Base-by-base conservation (phyloP, 92 coral and sea anemone genomes). In the Blastomussa wellsi region DNA sequence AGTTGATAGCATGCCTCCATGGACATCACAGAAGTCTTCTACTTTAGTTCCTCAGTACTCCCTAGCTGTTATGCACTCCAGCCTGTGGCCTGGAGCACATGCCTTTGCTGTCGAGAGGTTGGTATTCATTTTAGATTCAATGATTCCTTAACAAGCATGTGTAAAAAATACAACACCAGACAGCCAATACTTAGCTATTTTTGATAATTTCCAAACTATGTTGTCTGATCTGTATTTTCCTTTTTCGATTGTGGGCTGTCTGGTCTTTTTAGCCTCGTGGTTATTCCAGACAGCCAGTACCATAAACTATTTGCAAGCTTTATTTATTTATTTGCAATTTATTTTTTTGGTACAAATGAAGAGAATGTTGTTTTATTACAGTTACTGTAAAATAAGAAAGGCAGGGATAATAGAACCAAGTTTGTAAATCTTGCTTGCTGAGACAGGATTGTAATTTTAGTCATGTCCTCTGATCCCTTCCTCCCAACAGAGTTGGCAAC, bases 31-130 rank as follows among this genome's bases (percentile, higher is more conserved):
- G 86, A 94, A 91, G 81, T 91, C 98, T 19, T 95, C 99, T 9
- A 90, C 81, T 41, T 86, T 96, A 64, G 89, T 96, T 22, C 93
- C 97, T 38, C 99, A 96, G 87, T 95, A 96, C 82, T 89, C 99
- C 17, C 77, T 96, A 47, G 90, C 98, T 78, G 94, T 96, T 15
- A 84, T 96, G 87, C 99, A 94, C 89, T 92, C 98, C 60, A 96
- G 95, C 79, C 86, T 91, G 48, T 96, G 99, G 99, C 99, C 99
- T 80, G 99, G 99, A 39, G 98, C 97, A 17, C 99, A 96, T 91
- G 94, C 98, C 68, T 96, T 96, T 90, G 98, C 97, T 65, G 85
- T 96, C 76, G 99, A 96, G 41, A 94, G 96, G 99, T 96, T 33
- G 81, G 88, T 82, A 13, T 28, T 55, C 55, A 67, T 66, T 79